These are phyloP conservation scores for Candoia aspera DNA, from an alignment of 2,113 vertebrate species.

Conservation along the genomic window DNA sequence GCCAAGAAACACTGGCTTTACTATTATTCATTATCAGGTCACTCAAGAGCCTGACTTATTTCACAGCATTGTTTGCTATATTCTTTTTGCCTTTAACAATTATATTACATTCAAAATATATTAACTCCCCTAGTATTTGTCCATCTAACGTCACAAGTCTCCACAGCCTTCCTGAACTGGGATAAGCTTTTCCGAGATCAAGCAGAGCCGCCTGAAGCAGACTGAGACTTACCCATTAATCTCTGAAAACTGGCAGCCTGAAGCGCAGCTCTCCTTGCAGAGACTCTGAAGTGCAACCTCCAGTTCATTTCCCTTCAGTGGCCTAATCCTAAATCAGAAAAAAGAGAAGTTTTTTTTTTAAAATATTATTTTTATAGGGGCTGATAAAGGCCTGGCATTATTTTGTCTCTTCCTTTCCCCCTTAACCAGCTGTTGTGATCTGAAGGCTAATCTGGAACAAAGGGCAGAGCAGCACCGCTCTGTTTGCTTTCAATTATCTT, in stretches of 20 bases:
- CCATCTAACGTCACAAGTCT: neutral
- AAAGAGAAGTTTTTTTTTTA: neutral
- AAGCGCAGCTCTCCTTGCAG: neutral
- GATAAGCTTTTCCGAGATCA: neutral
- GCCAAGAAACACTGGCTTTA: neutral
- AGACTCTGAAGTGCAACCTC: neutral
- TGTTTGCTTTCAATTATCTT: conserved; percentile 1
- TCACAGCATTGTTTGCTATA: neutral
- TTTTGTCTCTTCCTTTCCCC: neutral
- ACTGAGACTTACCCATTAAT: conserved; percentile 6
- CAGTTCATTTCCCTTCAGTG: conserved; percentile 11
- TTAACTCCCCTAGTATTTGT: neutral
- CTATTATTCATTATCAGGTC: neutral
- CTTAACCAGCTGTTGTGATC: neutral
- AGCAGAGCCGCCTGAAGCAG: neutral
- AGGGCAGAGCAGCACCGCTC: neutral
- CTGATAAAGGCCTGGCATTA: neutral
- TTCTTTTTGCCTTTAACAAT: neutral
- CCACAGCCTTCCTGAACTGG: neutral
- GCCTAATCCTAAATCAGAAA: neutral
- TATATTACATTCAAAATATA: neutral
- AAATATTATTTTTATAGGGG: neutral
- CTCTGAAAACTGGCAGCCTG: neutral
- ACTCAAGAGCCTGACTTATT: neutral
- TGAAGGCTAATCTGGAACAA: neutral